Evolutionary conservation across 2,888 invertebrate species (phyloP).

Genomic region (Gymnosoma rotundatum): DNA sequence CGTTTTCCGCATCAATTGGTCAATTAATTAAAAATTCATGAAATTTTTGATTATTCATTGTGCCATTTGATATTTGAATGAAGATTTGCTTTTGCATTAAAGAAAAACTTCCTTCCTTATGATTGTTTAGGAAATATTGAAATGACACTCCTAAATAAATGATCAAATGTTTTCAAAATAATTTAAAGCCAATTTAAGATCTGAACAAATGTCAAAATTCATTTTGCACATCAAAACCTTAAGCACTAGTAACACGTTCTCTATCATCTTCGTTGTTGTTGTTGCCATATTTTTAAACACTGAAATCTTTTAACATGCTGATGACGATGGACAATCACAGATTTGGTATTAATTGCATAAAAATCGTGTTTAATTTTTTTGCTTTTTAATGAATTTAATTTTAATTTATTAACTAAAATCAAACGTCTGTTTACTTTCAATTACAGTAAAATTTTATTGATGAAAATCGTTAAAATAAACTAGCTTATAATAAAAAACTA

Average conservation of each 20-base stretch:
- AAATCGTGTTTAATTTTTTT: slow-evolving; percentile 48
- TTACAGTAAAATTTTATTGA: slow-evolving; percentile 26
- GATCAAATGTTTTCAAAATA: slow-evolving; percentile 30
- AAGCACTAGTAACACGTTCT: neutral
- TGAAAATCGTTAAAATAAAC: slow-evolving; percentile 29
- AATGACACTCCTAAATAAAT: slow-evolving; percentile 59
- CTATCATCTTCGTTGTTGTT: slow-evolving; percentile 12
- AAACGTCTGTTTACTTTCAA: slow-evolving; percentile 63
- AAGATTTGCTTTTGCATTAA: too few species aligned
- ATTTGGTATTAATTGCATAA: slow-evolving; percentile 58
- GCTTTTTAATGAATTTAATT: slow-evolving; percentile 42
- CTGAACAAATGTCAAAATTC: slow-evolving; percentile 33
- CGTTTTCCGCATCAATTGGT: slow-evolving; percentile 41
- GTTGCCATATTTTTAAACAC: neutral
- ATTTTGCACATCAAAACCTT: slow-evolving; percentile 22
- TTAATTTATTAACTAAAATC: slow-evolving; percentile 3
- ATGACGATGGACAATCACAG: slow-evolving; percentile 37
- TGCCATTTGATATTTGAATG: too few species aligned
- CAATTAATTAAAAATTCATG: slow-evolving; percentile 21
- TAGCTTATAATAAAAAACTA: slow-evolving; percentile 36
- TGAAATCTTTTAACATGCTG: neutral
- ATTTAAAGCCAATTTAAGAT: slow-evolving; percentile 34
- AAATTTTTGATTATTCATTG: neutral
- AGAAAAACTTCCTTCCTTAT: too few species aligned
- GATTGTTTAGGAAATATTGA: neutral